Evolutionary conservation across 2,113 vertebrate genomes (phyloP).

Genomic region (Setophaga kirtlandii): DNA sequence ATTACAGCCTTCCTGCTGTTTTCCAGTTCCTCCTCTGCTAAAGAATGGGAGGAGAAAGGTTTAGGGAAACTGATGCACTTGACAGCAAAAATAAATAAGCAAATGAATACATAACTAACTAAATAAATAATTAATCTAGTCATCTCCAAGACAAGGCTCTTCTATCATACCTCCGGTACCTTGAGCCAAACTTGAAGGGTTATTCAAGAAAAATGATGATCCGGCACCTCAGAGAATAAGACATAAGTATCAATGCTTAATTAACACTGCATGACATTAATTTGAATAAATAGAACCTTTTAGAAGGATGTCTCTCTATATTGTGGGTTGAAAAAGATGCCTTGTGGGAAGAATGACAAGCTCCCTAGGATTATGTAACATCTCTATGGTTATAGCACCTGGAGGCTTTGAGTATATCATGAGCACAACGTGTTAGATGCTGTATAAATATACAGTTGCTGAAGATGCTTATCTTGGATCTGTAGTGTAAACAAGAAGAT

Average conservation of each 20-base stretch:
- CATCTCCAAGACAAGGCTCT: background rate
- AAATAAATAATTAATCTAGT: background rate
- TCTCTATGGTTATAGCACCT: background rate
- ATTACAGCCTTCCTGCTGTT: conserved; percentile 20
- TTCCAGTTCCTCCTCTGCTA: conserved; percentile 8
- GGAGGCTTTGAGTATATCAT: background rate
- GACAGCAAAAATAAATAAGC: conserved; percentile 14
- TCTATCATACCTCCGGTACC: background rate
- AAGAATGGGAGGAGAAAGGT: background rate
- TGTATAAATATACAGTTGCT: background rate
- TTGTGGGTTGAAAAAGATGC: background rate
- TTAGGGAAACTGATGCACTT: background rate
- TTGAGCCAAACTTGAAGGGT: background rate
- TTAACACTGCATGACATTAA: conserved; percentile 31
- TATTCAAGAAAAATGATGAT: background rate
- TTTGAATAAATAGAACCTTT: background rate
- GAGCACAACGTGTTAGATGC: background rate
- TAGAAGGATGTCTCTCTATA: background rate
- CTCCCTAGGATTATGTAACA: background rate
- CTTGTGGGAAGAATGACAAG: background rate
- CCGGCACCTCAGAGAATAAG: background rate
- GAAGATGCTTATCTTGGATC: conserved; percentile 26
- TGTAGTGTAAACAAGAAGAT: conserved; percentile 18
- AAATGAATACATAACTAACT: background rate
- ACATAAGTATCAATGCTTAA: conserved; percentile 29